Percentiles rank a stretch among this genome's conserved stretches.
Conservation (phyloP, 2,113 vertebrate genomes). For the Ascaphus truei region DNA sequence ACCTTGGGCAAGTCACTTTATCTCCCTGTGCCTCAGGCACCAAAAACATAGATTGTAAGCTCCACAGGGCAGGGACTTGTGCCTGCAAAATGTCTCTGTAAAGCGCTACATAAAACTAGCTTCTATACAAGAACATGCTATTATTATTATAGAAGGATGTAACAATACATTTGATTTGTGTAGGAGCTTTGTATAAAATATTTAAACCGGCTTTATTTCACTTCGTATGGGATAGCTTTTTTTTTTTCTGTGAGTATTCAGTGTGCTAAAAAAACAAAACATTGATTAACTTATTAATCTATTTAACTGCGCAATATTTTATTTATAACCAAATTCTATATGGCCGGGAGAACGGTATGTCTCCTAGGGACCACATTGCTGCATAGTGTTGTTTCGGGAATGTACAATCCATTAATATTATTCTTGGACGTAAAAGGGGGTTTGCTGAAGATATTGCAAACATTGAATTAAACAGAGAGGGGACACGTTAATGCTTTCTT, state of each 20-base stretch:
- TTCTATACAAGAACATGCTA: no score
- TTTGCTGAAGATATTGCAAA: slow-evolving; percentile 3
- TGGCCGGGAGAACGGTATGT: neutral
- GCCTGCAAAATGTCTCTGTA: no score
- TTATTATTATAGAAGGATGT: no score
- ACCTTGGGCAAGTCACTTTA: no score
- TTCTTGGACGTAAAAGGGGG: neutral
- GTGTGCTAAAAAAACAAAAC: no score
- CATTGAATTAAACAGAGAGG: neutral
- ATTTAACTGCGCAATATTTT: neutral
- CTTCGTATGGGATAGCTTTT: neutral
- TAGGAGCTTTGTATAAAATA: neutral
- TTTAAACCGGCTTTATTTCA: neutral
- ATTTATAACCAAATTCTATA: neutral
- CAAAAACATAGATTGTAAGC: no score
- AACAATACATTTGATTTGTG: neutral
- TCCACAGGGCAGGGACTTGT: no score
- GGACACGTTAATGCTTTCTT: slow-evolving; percentile 12
- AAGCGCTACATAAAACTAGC: no score
- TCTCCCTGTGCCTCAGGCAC: no score
- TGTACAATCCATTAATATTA: neutral
- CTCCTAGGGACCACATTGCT: neutral
- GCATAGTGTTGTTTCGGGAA: neutral
- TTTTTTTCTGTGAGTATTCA: no score
- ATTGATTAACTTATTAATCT: no score